These are phyloP conservation scores for Porites australiensis DNA, from an alignment of 64 coral and sea anemone genomes.

Conservation along the genomic window DNA sequence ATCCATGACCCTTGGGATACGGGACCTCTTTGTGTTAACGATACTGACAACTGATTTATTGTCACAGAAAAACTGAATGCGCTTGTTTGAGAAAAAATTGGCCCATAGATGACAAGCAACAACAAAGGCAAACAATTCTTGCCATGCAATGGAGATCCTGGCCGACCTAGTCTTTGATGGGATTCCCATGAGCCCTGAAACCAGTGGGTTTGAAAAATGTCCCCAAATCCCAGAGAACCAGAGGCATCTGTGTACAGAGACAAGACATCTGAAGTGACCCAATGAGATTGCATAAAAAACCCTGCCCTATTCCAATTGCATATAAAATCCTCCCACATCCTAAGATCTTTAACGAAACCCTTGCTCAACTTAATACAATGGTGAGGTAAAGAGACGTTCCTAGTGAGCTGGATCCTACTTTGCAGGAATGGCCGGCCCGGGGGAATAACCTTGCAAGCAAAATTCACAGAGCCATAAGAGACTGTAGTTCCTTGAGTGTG, in stretches of 20 bases:
- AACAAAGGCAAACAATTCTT: conserved; percentile 70
- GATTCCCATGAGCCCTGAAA: conserved; percentile 68
- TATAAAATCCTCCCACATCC: conserved; percentile 30
- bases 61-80: conserved; percentile 60
- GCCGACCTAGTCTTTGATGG: conserved; percentile 38
- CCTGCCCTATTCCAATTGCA: conserved; percentile 12
- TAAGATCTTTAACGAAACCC: conserved; percentile 48
- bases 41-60: conserved; percentile 60
- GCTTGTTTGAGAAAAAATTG: conserved; percentile 27
- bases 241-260: conserved; percentile 63
- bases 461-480: conserved; percentile 34
- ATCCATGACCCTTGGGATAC: conserved; percentile 48
- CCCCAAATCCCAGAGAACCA: conserved; percentile 71
- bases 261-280: neutral
- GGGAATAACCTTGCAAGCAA: conserved; percentile 42
- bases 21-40: conserved; percentile 34
- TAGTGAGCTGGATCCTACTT: conserved; percentile 9
- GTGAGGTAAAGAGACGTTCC: neutral
- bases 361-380: conserved; percentile 24
- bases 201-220: conserved; percentile 53
- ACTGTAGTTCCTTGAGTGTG: conserved; percentile 33
- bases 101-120: conserved; percentile 72
- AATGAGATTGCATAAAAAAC: conserved; percentile 4
- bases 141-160: conserved; percentile 68
- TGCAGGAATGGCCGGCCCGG: conserved; percentile 45